Conservation (phyloP, 2,797 vertebrate species). For the Rhynchotus rufescens region DNA sequence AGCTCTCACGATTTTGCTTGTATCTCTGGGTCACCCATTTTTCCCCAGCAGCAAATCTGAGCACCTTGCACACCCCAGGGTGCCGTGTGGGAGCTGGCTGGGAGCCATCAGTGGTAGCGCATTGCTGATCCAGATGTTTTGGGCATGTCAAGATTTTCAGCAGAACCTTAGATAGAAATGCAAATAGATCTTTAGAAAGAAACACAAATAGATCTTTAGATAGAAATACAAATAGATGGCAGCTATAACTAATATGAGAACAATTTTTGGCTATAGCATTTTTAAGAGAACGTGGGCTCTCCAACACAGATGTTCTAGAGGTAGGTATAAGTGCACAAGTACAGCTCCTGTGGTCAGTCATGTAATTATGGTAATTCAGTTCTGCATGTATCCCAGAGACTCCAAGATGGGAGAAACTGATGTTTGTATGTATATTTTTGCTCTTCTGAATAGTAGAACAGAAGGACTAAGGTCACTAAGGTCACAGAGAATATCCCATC, state of each 20-base stretch:
- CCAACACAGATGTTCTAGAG: neutral
- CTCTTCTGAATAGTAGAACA: neutral
- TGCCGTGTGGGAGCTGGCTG: neutral
- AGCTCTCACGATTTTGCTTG: neutral
- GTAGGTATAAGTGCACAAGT: rapidly evolving
- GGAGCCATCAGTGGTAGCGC: neutral
- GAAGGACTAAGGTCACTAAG: neutral
- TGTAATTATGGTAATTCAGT: neutral
- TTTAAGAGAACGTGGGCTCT: neutral
- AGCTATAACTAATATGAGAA: neutral
- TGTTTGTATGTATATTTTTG: neutral
- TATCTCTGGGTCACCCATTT: neutral
- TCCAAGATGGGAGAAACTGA: neutral
- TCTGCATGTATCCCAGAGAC: rapidly evolving
- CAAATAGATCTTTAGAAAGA: neutral
- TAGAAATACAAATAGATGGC: neutral
- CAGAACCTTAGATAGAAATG: neutral
- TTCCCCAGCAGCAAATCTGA: neutral
- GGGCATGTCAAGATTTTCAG: neutral
- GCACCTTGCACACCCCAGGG: neutral
- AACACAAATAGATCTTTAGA: neutral
- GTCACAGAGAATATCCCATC: no score
- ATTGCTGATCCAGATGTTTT: neutral
- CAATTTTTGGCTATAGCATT: neutral
- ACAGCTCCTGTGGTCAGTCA: neutral